Conservation (phyloP, 2,888 invertebrate species). For the Apodemia zela region DNA sequence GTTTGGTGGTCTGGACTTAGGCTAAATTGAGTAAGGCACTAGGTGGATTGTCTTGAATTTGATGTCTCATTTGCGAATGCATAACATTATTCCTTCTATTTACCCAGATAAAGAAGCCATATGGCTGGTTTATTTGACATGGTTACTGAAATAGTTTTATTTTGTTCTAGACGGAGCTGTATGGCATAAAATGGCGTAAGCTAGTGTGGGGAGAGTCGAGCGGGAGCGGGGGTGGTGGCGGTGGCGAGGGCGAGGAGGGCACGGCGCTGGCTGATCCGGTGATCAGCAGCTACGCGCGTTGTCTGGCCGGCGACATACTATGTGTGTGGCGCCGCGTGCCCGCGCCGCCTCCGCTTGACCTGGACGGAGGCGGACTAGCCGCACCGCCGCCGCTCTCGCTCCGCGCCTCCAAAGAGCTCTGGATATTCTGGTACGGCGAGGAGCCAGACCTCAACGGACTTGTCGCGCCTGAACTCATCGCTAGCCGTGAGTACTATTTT, state of each 20-base stretch:
- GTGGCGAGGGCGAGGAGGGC: conserved; percentile 71
- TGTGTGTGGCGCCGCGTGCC: conserved; percentile 98
- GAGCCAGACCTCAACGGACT: conserved; percentile 93
- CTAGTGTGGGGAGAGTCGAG: conserved; percentile 89
- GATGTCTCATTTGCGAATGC: too few species aligned
- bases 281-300: conserved; percentile 93
- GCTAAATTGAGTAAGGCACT: too few species aligned
- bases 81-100: too few species aligned
- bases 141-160: conserved; percentile 4
- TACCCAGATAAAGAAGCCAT: too few species aligned
- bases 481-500: conserved; percentile 86
- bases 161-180: conserved; percentile 94
- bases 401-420: conserved; percentile 96
- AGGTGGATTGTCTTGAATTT: too few species aligned
- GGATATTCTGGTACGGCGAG: conserved; percentile 99
- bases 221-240: conserved; percentile 81
- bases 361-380: conserved; percentile 72
- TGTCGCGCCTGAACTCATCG: conserved; percentile 91
- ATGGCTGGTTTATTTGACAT: not conserved
- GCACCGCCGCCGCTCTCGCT: conserved; percentile 88
- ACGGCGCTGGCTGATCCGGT: conserved; percentile 92
- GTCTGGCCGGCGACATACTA: conserved; percentile 95
- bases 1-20: too few species aligned
- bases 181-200: conserved; percentile 99
- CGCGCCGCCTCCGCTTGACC: conserved; percentile 70